These are phyloP conservation scores for Netelia fuscicornis DNA, from an alignment of 2,888 invertebrate species.

Conservation along the genomic window DNA sequence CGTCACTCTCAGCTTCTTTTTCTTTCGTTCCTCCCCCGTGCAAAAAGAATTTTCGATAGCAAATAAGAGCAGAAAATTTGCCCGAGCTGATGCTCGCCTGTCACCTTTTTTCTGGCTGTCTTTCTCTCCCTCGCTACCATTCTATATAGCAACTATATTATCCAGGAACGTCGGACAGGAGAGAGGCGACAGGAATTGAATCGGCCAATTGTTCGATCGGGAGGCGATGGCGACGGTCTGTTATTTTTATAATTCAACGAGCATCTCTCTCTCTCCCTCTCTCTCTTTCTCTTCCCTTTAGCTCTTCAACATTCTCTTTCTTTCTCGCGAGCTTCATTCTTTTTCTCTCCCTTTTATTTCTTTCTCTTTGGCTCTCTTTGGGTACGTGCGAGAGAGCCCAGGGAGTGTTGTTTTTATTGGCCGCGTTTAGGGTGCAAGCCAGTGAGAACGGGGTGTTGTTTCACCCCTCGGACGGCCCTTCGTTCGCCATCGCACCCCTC, in stretches of 20 bases:
- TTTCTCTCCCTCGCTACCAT: conserved; percentile 33
- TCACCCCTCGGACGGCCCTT: conserved; percentile 78
- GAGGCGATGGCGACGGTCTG: conserved; percentile 75
- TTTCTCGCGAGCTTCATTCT: conserved; percentile 63
- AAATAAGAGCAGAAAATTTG: conserved; percentile 42
- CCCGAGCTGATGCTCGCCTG: conserved; percentile 19
- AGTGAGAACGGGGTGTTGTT: conserved; percentile 83
- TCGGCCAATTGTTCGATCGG: conserved; percentile 82
- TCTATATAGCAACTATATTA: background rate
- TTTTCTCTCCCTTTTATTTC: conserved; percentile 60
- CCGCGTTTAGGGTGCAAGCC: conserved; percentile 78
- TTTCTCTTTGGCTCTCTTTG: conserved; percentile 47
- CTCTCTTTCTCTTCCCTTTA: conserved; percentile 58
- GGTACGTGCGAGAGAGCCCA: conserved; percentile 58
- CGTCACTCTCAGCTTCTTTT: conserved; percentile 37
- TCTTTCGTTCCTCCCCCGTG: conserved; percentile 22
- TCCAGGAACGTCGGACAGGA: conserved; percentile 23
- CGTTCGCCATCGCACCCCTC: conserved; percentile 68
- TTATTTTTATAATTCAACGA: conserved; percentile 83
- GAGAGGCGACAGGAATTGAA: conserved; percentile 75
- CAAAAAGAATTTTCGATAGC: conserved; percentile 60
- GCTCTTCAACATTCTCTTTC: conserved; percentile 53
- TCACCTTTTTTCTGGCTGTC: conserved; percentile 19
- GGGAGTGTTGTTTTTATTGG: conserved; percentile 82
- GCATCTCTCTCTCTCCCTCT: conserved; percentile 70